Conservation (phyloP, 92 coral and sea anemone species). For the Palythoa grandis region DNA sequence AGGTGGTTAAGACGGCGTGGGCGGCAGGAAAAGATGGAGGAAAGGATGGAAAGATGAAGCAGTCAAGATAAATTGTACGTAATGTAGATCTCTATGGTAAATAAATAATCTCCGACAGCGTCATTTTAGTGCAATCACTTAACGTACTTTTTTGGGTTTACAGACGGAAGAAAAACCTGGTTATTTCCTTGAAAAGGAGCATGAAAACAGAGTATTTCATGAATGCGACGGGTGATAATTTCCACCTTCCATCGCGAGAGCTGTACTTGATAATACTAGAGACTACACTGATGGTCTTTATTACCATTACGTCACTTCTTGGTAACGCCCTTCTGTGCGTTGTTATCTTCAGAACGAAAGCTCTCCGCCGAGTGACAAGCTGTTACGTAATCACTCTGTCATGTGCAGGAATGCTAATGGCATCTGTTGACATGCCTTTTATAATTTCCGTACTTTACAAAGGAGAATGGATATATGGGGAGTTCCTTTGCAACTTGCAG, state of each 20-base stretch:
- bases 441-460: slow-evolving; percentile 5
- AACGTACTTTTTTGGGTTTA: not conserved
- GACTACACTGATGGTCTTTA: not conserved
- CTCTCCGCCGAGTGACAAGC: slow-evolving; percentile 22
- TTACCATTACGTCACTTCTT: slow-evolving; percentile 7
- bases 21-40: no score
- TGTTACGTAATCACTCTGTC: slow-evolving; percentile 25
- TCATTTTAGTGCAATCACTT: not conserved
- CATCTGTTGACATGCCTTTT: slow-evolving; percentile 32
- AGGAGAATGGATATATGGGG: slow-evolving; percentile 30
- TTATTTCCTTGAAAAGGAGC: not conserved
- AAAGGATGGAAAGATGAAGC: no score
- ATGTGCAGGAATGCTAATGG: slow-evolving; percentile 32
- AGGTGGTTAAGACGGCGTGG: no score
- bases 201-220: not conserved
- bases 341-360: slow-evolving; percentile 9
- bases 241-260: slow-evolving; percentile 26
- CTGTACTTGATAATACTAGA: not conserved
- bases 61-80: no score
- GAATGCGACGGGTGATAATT: not conserved
- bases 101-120: no score
- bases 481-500: slow-evolving; percentile 33
- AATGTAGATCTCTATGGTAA: no score
- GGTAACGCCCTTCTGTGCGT: slow-evolving; percentile 28
- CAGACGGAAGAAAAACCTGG: not conserved